These are phyloP conservation scores for Moxostoma hubbsi DNA, from an alignment of 2,797 vertebrate species.

Conservation along the genomic window DNA sequence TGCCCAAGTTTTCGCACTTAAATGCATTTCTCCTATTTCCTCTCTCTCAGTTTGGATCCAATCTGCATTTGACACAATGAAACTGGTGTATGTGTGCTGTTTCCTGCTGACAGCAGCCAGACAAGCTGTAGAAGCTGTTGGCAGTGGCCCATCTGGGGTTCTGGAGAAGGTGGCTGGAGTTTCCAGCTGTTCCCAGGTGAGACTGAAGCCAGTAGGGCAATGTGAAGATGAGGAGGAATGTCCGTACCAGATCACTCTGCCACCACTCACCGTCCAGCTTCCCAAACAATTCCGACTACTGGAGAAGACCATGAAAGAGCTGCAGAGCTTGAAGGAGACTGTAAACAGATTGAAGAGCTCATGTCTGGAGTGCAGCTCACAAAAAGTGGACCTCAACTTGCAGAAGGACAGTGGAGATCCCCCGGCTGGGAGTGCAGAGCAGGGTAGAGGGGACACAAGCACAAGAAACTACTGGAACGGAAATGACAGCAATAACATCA, in stretches of 20 bases:
- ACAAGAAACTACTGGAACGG: neutral
- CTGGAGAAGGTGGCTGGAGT: constrained; percentile 36
- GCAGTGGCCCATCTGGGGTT: constrained; percentile 65
- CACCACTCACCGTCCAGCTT: constrained; percentile 89
- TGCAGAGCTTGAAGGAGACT: constrained; percentile 88
- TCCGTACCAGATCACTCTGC: constrained; percentile 88
- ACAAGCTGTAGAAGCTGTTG: constrained; percentile 64
- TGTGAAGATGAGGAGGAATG: constrained; percentile 87
- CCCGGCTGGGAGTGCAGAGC: constrained; percentile 31
- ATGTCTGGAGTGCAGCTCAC: constrained; percentile 86
- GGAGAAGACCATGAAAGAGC: constrained; percentile 90
- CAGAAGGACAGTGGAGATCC: constrained; percentile 71
- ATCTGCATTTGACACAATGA: constrained; percentile 75
- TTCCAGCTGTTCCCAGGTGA: constrained; percentile 77
- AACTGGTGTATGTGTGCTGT: constrained; percentile 71
- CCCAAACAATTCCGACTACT: constrained; percentile 87
- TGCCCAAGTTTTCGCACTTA: constrained; percentile 82
- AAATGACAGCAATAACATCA: constrained; percentile 26
- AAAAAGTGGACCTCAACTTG: constrained; percentile 77
- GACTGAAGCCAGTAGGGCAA: constrained; percentile 81
- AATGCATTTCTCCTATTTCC: constrained; percentile 75
- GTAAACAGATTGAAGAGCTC: constrained; percentile 86
- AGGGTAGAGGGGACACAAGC: constrained; percentile 58
- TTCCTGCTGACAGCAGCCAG: constrained; percentile 74
- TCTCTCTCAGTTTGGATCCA: constrained; percentile 65